Evolutionary conservation across 2,113 vertebrate species (phyloP), one percentile per base, ranked within the genome.

Genomic region (Buteo buteo): DNA sequence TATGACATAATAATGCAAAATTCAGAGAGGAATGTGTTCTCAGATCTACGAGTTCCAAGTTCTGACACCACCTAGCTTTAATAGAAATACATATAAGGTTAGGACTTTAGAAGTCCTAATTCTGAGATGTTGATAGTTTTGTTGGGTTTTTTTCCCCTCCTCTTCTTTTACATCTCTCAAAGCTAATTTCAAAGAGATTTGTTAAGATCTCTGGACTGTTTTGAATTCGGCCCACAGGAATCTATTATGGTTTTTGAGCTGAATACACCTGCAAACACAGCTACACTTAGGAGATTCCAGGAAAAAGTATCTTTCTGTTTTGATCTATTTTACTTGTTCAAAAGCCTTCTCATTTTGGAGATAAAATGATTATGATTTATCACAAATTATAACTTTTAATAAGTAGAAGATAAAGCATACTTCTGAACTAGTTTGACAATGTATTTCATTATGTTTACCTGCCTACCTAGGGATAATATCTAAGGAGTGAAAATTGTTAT

Each of bases 121-220:
- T 65, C 19, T 58, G 24, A 66, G 11, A 28, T 52, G 4, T 9
- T 32, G 6, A 44, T n/a, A 26, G 3, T 11, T 93, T n/a, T n/a
- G 2, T 32, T n/a, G 24, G 16, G 17, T 4, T 4, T 38, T 38
- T 38, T 38, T 10, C 45, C 3, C 18, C 1, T 10, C 2, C 2
- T 25, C 10, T 55, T n/a, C 4, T 42, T 62, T 86, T 61, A 38
- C 3, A 32, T 34, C 10, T 73, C 36, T 74, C 16, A 66, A 82
- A 82, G 5, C 1, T 54, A 62, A 45, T 67, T 88, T 90, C 11
- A 45, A 74, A 42, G 11, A 17, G 1, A 21, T 69, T 80, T 72
- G 2, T 82, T 72, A 71, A 85, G 22, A 32, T 49, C 22, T 67
- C 10, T 29, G 50, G 45, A 54, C 15, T 40, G 5, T 28, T 93